Evolutionary conservation across 2,888 invertebrate genomes (phyloP), one percentile per base, ranked within the genome.

Genomic region (Napeogenes sylphis): DNA sequence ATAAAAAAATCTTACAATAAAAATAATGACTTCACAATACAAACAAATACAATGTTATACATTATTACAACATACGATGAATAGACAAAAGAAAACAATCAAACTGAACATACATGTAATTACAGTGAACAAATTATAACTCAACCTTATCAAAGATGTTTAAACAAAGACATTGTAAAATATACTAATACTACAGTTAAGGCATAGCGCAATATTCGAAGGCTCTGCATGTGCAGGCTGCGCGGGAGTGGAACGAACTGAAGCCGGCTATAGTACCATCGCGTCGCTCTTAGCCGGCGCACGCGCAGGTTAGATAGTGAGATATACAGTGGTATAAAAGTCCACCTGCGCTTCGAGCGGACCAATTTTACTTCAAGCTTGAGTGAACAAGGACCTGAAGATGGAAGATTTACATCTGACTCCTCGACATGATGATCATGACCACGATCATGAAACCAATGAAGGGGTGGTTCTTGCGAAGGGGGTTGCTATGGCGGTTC

Each of bases 401-500:
- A 73, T 71, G 73, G 71, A 64, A 65, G 66, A 69, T 55, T 33
- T 73, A 53, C 38, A 2, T 35, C 35, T 59, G 13, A 58, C 65
- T 4, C 8, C 65, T 4, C 8, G 42, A 59, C 70, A 59, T 14
- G 51, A 30, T 51, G 51, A 51, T 30, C 51, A 51, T 8, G 51
- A 51, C 12, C 74, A 74, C 46, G 67, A 71, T 8, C 73, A 79
- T 1, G 79, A 81, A 30, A 85, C 89, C 4, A 81, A 81, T 0
- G 83, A 91, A 0, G 87, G 85, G 4, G 90, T 94, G 8, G 78
- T 95, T 30, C 73, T 93, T 45, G 96, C 96, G 14, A 97, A 97
- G 84, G 92, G 93, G 30, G 93, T 95, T 4, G 93, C 97, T 2
- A 95, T 97, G 94, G 86, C 92, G 53, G 94, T 95, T 35, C 91